Conservation (phyloP, 2,888 invertebrate genomes). For the Rhagophthalmus giganteus region DNA sequence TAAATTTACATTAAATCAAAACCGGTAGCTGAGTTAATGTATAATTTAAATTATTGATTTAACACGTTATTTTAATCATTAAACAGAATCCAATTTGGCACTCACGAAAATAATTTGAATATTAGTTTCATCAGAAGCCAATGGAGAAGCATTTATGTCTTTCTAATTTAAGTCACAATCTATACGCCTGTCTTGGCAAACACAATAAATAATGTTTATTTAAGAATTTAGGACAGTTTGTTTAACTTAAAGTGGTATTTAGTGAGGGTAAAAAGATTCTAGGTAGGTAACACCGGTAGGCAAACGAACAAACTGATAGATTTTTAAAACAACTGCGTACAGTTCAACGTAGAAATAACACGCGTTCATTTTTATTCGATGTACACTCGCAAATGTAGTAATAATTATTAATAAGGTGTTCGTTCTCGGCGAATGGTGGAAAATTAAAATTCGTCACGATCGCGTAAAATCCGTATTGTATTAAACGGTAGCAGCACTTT, state of each 20-base stretch:
- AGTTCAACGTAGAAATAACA: neutral
- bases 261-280: constrained; percentile 25
- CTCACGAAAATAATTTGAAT: constrained; percentile 1
- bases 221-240: constrained; percentile 31
- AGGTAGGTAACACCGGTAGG: constrained; percentile 31
- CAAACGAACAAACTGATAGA: neutral
- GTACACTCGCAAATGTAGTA: too few species aligned
- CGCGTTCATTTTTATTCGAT: too few species aligned
- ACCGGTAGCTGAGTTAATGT: neutral
- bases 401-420: too few species aligned
- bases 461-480: too few species aligned
- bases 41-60: neutral
- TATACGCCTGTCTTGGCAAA: constrained; percentile 16
- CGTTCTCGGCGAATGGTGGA: too few species aligned
- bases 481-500: too few species aligned
- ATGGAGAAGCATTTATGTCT: constrained; percentile 11
- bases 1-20: neutral
- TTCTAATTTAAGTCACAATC: constrained; percentile 21
- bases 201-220: constrained; percentile 17
- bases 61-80: neutral
- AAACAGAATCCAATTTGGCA: constrained; percentile 2
- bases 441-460: too few species aligned
- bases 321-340: neutral
- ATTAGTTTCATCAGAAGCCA: constrained; percentile 4
- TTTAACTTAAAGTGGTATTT: constrained; percentile 26